Evolutionary conservation across 2,888 invertebrate species (phyloP).

Genomic region (Anarsia innoxiella): DNA sequence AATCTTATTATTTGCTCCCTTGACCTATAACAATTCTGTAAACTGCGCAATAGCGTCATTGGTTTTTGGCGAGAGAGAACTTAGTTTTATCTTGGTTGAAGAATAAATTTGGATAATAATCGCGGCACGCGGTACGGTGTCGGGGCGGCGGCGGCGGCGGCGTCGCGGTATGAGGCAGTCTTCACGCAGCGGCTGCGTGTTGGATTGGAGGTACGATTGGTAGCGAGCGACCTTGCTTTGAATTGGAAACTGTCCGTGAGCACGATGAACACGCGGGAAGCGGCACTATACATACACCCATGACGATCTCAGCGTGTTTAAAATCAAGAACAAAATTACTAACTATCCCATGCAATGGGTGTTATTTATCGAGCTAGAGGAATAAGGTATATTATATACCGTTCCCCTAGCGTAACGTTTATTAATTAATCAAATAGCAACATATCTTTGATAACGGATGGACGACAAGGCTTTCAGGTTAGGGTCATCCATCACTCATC

Average conservation of each 20-base stretch:
- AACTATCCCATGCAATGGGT: too few species aligned
- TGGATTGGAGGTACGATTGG: not conserved
- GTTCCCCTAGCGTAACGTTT: not conserved
- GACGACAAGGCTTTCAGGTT: constrained; percentile 45
- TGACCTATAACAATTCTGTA: constrained; percentile 44
- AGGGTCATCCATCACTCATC: constrained; percentile 38
- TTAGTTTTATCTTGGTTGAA: constrained; percentile 25
- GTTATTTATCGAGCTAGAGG: too few species aligned
- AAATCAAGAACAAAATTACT: too few species aligned
- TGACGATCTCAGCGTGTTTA: too few species aligned
- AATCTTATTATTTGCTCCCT: constrained; percentile 39
- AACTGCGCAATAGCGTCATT: constrained; percentile 40
- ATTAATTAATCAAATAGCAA: not conserved
- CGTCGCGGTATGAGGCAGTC: not conserved
- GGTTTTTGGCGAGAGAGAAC: constrained; percentile 20
- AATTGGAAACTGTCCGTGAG: not conserved
- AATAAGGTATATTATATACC: too few species aligned
- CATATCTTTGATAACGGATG: too few species aligned
- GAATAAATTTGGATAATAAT: constrained; percentile 19
- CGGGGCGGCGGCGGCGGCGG: constrained; percentile 8
- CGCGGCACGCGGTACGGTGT: constrained; percentile 12
- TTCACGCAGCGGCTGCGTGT: constrained; percentile 36
- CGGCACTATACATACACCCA: too few species aligned
- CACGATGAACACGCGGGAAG: not conserved
- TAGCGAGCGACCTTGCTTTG: not conserved